Conservation (phyloP, 2,113 vertebrate species). For the Oriolus oriolus region DNA sequence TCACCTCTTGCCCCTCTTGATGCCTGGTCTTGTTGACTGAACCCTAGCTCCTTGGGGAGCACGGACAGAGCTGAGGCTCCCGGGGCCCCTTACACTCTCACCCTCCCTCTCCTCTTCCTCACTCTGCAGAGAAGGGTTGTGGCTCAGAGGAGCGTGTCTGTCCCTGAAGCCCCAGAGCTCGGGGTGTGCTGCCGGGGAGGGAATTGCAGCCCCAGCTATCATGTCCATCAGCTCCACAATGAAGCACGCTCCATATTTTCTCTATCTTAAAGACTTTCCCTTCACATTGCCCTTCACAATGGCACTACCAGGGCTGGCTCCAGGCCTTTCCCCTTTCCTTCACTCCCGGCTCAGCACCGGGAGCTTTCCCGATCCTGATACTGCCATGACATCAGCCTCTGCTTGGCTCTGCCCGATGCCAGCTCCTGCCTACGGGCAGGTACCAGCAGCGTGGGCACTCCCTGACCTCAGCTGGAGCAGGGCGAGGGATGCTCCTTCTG, state of each 20-base stretch:
- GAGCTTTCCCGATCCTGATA: not conserved
- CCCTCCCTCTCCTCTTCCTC: not conserved
- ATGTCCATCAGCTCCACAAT: not conserved
- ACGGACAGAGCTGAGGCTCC: not conserved
- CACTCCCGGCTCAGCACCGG: not conserved
- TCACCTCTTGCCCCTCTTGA: too few relatives aligned
- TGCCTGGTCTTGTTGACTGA: not conserved
- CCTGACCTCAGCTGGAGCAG: not conserved
- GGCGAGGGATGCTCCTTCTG: not conserved
- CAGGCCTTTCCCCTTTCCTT: not conserved
- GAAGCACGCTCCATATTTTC: not conserved
- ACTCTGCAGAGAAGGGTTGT: not conserved
- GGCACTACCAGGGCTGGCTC: not conserved
- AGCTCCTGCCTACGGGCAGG: accelerated
- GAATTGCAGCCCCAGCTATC: not conserved
- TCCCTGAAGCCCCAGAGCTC: too few relatives aligned
- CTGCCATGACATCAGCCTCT: not conserved
- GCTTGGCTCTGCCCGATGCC: not conserved
- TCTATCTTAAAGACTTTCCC: not conserved
- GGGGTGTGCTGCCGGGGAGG: not conserved
- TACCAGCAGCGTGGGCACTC: accelerated
- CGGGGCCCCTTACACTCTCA: accelerated
- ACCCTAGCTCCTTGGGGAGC: not conserved
- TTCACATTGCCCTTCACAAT: not conserved
- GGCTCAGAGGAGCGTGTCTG: not conserved